These are phyloP conservation scores for Lymantria dispar DNA, from an alignment of 2,888 invertebrate species.

Conservation along the genomic window DNA sequence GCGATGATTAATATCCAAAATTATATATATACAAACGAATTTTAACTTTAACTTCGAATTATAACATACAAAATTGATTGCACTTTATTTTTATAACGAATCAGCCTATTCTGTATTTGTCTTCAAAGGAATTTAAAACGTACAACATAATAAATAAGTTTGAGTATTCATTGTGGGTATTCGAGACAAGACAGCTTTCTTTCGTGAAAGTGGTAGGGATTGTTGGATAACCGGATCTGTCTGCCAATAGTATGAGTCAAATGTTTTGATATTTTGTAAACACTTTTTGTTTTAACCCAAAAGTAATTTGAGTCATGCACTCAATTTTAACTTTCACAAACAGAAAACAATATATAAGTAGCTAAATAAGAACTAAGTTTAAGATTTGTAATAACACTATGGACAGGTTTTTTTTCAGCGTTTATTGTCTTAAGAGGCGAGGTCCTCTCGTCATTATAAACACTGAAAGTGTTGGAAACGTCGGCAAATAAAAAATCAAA, in stretches of 20 bases:
- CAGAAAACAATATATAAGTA: too few relatives aligned
- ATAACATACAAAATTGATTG: constrained; percentile 17
- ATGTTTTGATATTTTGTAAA: constrained; percentile 39
- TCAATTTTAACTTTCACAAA: constrained; percentile 1
- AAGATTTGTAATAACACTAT: too few relatives aligned
- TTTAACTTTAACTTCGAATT: not conserved
- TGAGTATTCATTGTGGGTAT: constrained; percentile 1
- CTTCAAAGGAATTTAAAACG: constrained; percentile 12
- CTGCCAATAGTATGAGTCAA: constrained; percentile 28
- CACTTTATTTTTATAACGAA: not conserved
- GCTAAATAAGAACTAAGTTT: too few relatives aligned
- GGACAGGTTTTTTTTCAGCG: too few relatives aligned
- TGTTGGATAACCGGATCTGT: constrained; percentile 44
- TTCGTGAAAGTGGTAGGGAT: constrained; percentile 47
- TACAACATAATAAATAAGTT: constrained; percentile 3
- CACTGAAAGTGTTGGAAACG: too few relatives aligned
- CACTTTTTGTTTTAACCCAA: constrained; percentile 12
- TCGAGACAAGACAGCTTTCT: constrained; percentile 46
- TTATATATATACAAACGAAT: constrained; percentile 8
- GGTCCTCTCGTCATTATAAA: too few relatives aligned
- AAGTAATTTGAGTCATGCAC: not conserved
- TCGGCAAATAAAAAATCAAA: too few relatives aligned
- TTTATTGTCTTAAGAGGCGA: too few relatives aligned
- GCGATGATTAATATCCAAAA: constrained; percentile 35
- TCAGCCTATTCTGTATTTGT: not conserved